These are phyloP conservation scores for Megastigmus dorsalis DNA, from an alignment of 2,888 invertebrate species.

Conservation along the genomic window DNA sequence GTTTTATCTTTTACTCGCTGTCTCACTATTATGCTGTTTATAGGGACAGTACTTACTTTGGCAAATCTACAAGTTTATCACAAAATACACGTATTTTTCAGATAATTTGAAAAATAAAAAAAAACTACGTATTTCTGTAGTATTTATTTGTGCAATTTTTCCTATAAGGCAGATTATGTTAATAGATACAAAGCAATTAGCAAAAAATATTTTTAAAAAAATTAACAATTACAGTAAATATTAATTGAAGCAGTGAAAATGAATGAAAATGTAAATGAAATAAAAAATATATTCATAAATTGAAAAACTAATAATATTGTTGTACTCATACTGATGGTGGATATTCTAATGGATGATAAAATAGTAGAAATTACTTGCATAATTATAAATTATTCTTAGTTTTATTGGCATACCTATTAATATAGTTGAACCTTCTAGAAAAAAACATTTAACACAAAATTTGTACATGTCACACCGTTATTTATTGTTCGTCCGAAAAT, in stretches of 20 bases:
- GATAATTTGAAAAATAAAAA: conserved; percentile 24
- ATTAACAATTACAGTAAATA: not conserved
- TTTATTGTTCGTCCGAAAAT: too few species aligned
- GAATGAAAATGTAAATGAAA: not conserved
- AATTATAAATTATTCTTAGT: too few species aligned
- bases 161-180: not conserved
- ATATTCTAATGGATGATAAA: not conserved
- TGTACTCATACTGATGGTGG: not conserved
- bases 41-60: too few species aligned
- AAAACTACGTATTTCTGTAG: not conserved
- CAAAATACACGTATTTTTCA: too few species aligned
- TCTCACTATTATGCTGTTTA: too few species aligned
- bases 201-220: conserved; percentile 6
- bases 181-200: not conserved
- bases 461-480: too few species aligned
- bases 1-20: too few species aligned
- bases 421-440: too few species aligned
- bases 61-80: too few species aligned
- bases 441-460: too few species aligned
- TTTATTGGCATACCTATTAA: too few species aligned
- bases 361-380: not conserved
- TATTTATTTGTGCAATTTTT: conserved; percentile 70
- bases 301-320: not conserved
- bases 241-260: not conserved
- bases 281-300: not conserved